Conservation (phyloP, 2,797 vertebrate species). For the Hylomyscus alleni region DNA sequence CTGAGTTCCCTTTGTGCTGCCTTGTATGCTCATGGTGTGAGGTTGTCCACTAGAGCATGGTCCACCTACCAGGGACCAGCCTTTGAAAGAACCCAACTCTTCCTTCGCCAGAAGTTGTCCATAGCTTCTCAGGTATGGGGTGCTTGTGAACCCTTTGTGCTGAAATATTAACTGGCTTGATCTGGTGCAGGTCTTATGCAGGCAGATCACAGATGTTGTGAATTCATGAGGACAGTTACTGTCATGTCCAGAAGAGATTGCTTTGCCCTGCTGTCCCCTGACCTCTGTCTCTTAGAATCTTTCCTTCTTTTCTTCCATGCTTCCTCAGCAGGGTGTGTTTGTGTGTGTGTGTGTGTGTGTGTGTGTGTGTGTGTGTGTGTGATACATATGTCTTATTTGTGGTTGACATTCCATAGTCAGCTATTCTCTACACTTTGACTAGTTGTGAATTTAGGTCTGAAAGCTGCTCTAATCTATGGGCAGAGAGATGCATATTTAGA, state of each 20-base stretch:
- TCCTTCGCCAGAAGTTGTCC: background rate
- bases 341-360: background rate
- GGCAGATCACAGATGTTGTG: background rate
- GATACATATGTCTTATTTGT: background rate
- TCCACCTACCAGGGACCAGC: background rate
- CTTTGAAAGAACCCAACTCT: background rate
- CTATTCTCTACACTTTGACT: background rate
- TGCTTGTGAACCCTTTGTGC: background rate
- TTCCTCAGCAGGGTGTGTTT: background rate
- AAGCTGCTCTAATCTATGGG: background rate
- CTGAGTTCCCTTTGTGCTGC: background rate
- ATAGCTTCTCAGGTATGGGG: background rate
- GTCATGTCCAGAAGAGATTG: background rate
- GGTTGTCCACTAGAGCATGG: background rate
- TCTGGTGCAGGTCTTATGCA: too few relatives aligned
- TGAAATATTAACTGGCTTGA: background rate
- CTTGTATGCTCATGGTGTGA: too few relatives aligned
- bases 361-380: background rate
- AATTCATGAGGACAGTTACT: background rate
- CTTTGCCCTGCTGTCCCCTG: background rate
- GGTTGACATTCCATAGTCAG: background rate
- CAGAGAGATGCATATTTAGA: background rate
- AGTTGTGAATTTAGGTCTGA: background rate
- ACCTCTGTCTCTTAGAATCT: background rate
- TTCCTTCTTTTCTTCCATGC: background rate